Evolutionary conservation across 2,888 invertebrate genomes (phyloP), one percentile per base, ranked within the genome.

Genomic region (Mantis religiosa): DNA sequence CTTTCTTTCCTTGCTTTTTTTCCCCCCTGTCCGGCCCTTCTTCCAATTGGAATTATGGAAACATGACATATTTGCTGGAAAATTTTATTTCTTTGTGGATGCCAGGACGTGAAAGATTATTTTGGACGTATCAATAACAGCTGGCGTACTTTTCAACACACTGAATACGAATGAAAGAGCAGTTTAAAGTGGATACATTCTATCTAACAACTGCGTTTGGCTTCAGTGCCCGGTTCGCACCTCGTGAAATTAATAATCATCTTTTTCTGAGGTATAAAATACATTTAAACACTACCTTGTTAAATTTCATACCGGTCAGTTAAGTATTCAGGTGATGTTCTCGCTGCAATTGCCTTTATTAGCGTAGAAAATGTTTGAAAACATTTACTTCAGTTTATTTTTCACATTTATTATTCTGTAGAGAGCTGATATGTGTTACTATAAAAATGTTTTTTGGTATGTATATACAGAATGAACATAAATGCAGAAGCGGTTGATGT

Each of bases 41-140:
- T 15, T 71, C 25, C 82, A 87, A 87, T 87, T 87, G n/a, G 82
- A 82, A 34, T 87, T 86, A 86, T 81, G 25, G 71, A 86, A 86
- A 86, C 86, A 86, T 81, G 81, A 86, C 30, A 81, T 85, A 85
- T n/a, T 84, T 71, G 54, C 54, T 71, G 54, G 54, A 71, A 71
- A 71, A 71, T 71, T 71, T 71, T 71, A 71, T 71, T 71, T 71
- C 54, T 25, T 71, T 71, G 54, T 71, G 15, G 20, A 71, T 71
- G 54, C 20, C 54, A 71, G 15, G 54, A 71, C 54, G 25, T 71
- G 54, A 71, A 71, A 71, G 54, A 71, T 71, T 71, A 71, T 71
- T 71, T 71, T 71, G 25, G 54, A 71, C 54, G 25, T 71, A 71
- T 71, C 54, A 71, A 71, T 71, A 71, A 71, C 54, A 71, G 54